A percentile compares a stretch with the other conserved stretches of the same genome.
Conservation (phyloP, 2,113 vertebrate species). For the Nothocercus nigrocapillus region DNA sequence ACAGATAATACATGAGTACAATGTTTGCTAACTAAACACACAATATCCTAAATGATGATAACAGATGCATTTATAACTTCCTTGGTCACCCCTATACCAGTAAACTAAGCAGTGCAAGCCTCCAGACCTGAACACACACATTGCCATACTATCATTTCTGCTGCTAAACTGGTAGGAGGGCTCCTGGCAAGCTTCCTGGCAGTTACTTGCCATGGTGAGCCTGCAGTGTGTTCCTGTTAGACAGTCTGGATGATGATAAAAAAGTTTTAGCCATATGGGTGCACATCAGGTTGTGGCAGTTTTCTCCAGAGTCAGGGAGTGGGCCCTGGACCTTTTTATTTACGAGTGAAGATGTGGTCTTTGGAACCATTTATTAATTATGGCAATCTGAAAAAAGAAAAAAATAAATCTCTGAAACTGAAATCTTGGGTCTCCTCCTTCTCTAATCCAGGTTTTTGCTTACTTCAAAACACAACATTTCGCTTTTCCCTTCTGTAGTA, state of each 20-base stretch:
- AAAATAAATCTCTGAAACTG: not conserved
- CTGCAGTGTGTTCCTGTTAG: not conserved
- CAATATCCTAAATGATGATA: rapidly evolving
- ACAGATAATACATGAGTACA: not conserved
- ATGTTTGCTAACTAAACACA: not conserved
- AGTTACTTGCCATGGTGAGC: not conserved
- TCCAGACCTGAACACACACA: not conserved
- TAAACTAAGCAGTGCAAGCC: not conserved
- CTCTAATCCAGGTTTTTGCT: not conserved
- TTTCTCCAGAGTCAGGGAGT: not conserved
- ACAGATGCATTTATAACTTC: not conserved
- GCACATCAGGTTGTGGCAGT: not conserved
- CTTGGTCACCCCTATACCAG: not conserved
- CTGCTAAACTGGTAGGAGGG: not conserved
- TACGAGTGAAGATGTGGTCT: rapidly evolving
- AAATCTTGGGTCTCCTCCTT: not conserved
- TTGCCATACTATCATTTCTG: not conserved
- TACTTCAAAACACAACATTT: not conserved
- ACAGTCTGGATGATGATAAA: rapidly evolving
- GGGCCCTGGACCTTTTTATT: not conserved
- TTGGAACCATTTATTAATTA: not conserved
- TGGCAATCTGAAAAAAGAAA: not conserved
- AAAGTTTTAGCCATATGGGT: not conserved
- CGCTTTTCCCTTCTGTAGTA: not conserved
- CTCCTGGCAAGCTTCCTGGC: not conserved